phyloP scores from a whole-genome alignment of 37 sponge, comb jelly and placozoan genomes.

The Geodia barretti region DNA sequence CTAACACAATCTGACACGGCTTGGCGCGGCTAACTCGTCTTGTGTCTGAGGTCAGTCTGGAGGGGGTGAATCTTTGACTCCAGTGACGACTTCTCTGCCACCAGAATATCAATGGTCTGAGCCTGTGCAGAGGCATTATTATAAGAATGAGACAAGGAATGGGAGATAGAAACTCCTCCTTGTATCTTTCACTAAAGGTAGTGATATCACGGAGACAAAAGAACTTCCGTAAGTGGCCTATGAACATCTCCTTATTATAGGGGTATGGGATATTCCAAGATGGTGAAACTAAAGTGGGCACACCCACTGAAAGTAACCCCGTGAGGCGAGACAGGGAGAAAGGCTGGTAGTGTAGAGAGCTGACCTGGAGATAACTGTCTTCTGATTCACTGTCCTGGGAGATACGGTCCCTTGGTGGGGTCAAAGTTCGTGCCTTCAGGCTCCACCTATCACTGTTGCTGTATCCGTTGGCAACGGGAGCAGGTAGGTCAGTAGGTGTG shows the following conservation, averaged over 20 bases:
- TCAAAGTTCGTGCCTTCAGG: background rate
- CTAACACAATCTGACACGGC: too few relatives aligned
- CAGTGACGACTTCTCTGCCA: conserved; percentile 77
- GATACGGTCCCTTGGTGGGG: too few relatives aligned
- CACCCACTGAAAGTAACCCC: background rate
- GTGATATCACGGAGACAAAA: too few relatives aligned
- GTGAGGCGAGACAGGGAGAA: background rate
- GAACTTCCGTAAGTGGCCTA: background rate
- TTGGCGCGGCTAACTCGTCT: conserved; percentile 27
- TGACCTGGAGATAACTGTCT: too few relatives aligned
- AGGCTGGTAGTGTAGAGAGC: too few relatives aligned
- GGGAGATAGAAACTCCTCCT: too few relatives aligned
- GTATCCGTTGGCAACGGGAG: background rate
- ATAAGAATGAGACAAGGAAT: too few relatives aligned
- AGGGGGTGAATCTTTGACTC: conserved; percentile 31
- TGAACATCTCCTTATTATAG: background rate
- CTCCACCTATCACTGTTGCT: background rate
- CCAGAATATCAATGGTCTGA: conserved; percentile 88
- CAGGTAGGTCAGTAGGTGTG: background rate
- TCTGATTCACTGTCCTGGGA: too few relatives aligned
- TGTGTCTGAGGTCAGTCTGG: conserved; percentile 33
- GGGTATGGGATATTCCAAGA: background rate
- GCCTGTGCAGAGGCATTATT: too few relatives aligned
- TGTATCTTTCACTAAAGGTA: too few relatives aligned
- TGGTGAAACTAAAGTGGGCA: background rate